Percentiles rank a stretch among this genome's conserved stretches.
Conservation (phyloP, 92 coral and sea anemone genomes). For the Hydrozoanthus gracilis region DNA sequence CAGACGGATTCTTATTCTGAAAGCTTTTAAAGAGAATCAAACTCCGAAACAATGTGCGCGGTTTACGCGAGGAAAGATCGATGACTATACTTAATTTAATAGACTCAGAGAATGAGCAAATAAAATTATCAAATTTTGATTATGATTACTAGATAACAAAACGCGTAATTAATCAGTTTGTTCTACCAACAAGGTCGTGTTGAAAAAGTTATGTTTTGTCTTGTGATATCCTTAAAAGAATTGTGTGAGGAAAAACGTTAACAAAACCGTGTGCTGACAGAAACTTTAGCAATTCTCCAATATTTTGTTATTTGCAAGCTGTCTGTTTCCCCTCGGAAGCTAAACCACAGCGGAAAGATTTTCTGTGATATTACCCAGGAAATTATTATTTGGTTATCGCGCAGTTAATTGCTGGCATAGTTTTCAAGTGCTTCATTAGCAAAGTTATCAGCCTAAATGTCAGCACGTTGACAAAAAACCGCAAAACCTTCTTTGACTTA, state of each 20-base stretch:
- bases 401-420: background rate
- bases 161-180: no score
- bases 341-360: background rate
- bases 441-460: background rate
- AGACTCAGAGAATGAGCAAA: no score
- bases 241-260: background rate
- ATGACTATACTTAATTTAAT: no score
- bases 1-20: no score
- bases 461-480: background rate
- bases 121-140: no score
- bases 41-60: no score
- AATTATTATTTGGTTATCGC: background rate
- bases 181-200: no score
- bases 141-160: no score
- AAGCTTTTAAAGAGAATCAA: no score
- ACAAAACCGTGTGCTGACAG: background rate
- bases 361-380: background rate
- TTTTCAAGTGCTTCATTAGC: slow-evolving; percentile 11
- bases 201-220: background rate
- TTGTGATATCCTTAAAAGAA: background rate
- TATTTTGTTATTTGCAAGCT: background rate
- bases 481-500: no score
- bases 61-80: no score
- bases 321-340: slow-evolving; percentile 1
- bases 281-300: background rate